Evolutionary conservation across 2,888 invertebrate genomes (phyloP).

Genomic region (Pinctada fucata): DNA sequence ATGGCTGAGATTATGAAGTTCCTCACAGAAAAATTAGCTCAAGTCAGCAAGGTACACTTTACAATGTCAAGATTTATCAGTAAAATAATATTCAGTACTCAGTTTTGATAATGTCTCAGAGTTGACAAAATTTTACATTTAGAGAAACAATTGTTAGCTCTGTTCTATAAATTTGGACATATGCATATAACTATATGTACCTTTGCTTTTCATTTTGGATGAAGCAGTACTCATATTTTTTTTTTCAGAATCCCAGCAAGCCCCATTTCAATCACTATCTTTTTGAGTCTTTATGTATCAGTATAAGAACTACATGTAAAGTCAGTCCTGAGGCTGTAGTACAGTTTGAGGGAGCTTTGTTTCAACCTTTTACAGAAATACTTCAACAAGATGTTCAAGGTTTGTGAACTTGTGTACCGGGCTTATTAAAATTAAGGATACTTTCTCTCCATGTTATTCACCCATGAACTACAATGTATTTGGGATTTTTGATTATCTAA

Average conservation of each 20-base stretch:
- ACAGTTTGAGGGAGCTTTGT: slow-evolving; percentile 93
- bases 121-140: too few relatives aligned
- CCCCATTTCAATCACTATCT: slow-evolving; percentile 99
- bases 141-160: too few relatives aligned
- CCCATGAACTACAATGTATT: too few relatives aligned
- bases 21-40: slow-evolving; percentile 88
- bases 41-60: slow-evolving; percentile 83
- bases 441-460: too few relatives aligned
- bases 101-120: too few relatives aligned
- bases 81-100: too few relatives aligned
- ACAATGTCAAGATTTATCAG: neutral
- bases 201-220: too few relatives aligned
- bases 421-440: too few relatives aligned
- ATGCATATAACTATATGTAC: too few relatives aligned
- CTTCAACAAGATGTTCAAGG: slow-evolving; percentile 95
- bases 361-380: slow-evolving; percentile 96
- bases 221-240: too few relatives aligned
- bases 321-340: slow-evolving; percentile 87
- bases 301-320: slow-evolving; percentile 84
- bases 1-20: slow-evolving; percentile 89
- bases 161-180: too few relatives aligned
- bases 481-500: too few relatives aligned
- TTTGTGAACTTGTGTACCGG: slow-evolving; percentile 67
- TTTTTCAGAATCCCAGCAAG: slow-evolving; percentile 88
- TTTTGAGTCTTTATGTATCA: slow-evolving; percentile 94